Evolutionary conservation across 2,888 invertebrate genomes (phyloP).

Genomic region (Danaus chrysippus): DNA sequence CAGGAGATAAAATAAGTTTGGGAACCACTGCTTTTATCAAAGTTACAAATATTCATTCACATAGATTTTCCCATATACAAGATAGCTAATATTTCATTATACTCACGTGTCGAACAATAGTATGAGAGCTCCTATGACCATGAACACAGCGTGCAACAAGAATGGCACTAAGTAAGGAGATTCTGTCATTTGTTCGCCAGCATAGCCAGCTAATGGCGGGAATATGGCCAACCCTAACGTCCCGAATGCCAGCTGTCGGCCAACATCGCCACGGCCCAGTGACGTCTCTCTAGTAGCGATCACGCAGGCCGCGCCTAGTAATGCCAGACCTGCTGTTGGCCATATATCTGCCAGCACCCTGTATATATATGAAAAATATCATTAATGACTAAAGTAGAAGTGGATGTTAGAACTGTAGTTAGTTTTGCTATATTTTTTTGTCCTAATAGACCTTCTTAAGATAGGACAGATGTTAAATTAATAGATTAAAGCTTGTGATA

Average conservation of each 20-base stretch:
- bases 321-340: constrained; percentile 84
- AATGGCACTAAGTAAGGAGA: constrained; percentile 77
- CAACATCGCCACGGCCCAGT: constrained; percentile 87
- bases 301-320: constrained; percentile 87
- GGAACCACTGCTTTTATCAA: too few relatives aligned
- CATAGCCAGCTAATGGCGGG: constrained; percentile 80
- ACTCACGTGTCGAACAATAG: constrained; percentile 77
- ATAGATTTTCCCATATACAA: too few relatives aligned
- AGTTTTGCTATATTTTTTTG: too few relatives aligned
- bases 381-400: too few relatives aligned
- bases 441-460: too few relatives aligned
- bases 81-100: background rate
- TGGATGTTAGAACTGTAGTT: too few relatives aligned
- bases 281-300: constrained; percentile 90
- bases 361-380: constrained; percentile 11
- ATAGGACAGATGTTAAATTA: too few relatives aligned
- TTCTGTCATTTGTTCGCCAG: constrained; percentile 56
- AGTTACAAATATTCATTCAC: too few relatives aligned
- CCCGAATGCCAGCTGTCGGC: constrained; percentile 87
- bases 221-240: constrained; percentile 85
- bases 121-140: constrained; percentile 79
- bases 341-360: constrained; percentile 87
- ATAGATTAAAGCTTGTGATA: too few relatives aligned
- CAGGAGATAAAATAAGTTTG: too few relatives aligned
- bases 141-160: constrained; percentile 78